Evolutionary conservation across 2,797 vertebrate genomes (phyloP).

Genomic region (Tokudaia muenninki): DNA sequence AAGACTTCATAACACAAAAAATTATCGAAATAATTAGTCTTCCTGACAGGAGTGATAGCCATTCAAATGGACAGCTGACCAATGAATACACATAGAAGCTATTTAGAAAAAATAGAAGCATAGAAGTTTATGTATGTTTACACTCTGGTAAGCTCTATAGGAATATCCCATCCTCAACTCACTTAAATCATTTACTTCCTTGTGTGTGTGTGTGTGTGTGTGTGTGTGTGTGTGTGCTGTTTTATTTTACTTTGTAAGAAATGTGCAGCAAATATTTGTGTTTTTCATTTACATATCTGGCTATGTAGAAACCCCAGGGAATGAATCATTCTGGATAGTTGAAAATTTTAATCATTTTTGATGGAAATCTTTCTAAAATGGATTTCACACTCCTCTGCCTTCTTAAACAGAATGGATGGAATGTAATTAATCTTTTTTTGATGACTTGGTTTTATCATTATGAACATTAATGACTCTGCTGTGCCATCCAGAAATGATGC

Average conservation of each 20-base stretch:
- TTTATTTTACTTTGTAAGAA: constrained; percentile 69
- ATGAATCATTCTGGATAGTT: constrained; percentile 83
- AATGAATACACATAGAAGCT: background rate
- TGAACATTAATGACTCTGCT: constrained; percentile 81
- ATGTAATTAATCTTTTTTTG: constrained; percentile 85
- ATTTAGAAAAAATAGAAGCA: background rate
- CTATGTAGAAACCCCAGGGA: constrained; percentile 79
- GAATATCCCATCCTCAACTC: background rate
- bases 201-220: background rate
- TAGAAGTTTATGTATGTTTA: background rate
- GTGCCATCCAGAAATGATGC: constrained; percentile 68
- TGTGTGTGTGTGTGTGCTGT: constrained; percentile 1
- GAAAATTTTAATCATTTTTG: constrained; percentile 85
- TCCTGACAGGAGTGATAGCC: background rate
- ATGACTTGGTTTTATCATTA: constrained; percentile 84
- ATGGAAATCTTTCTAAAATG: constrained; percentile 85
- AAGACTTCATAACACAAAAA: constrained; percentile 24
- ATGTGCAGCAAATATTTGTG: constrained; percentile 77
- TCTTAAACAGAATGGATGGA: constrained; percentile 84
- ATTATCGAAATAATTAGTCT: constrained; percentile 60
- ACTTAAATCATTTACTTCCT: background rate
- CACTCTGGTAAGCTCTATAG: background rate
- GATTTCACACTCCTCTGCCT: constrained; percentile 84
- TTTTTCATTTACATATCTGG: constrained; percentile 83
- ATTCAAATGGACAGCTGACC: constrained; percentile 3